Conservation (phyloP, 2,888 invertebrate genomes). For the Calameuta pallipes region DNA sequence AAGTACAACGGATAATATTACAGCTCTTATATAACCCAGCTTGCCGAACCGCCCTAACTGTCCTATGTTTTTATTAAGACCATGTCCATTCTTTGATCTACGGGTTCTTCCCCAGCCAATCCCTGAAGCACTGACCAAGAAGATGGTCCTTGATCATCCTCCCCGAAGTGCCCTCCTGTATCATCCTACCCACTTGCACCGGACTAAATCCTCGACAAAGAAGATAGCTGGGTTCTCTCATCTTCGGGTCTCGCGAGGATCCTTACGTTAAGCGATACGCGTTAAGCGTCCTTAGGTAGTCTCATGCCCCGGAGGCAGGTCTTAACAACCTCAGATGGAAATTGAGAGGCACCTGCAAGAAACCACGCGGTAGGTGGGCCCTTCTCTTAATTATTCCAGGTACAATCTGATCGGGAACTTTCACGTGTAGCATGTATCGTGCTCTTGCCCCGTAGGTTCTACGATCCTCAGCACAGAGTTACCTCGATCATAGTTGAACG, state of each 20-base stretch:
- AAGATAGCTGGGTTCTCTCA: not conserved
- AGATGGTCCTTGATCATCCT: slow-evolving; percentile 5
- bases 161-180: not conserved
- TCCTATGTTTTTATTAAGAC: not conserved
- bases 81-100: not conserved
- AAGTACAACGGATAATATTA: not conserved
- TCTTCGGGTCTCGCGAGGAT: not conserved
- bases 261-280: not conserved
- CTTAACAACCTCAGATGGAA: not conserved
- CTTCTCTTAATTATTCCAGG: slow-evolving; percentile 4
- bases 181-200: not conserved
- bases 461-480: not conserved
- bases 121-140: not conserved
- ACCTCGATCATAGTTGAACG: not conserved
- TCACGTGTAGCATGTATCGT: not conserved
- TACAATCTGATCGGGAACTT: slow-evolving; percentile 5
- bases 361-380: slow-evolving; percentile 1
- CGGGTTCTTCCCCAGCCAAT: not conserved
- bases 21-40: not conserved
- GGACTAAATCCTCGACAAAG: not conserved
- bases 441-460: not conserved
- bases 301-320: not conserved
- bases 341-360: slow-evolving; percentile 1
- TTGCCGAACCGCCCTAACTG: not conserved
- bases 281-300: not conserved